Evolutionary conservation across 2,797 vertebrate species (phyloP).

Genomic region (Poecilia gillii): DNA sequence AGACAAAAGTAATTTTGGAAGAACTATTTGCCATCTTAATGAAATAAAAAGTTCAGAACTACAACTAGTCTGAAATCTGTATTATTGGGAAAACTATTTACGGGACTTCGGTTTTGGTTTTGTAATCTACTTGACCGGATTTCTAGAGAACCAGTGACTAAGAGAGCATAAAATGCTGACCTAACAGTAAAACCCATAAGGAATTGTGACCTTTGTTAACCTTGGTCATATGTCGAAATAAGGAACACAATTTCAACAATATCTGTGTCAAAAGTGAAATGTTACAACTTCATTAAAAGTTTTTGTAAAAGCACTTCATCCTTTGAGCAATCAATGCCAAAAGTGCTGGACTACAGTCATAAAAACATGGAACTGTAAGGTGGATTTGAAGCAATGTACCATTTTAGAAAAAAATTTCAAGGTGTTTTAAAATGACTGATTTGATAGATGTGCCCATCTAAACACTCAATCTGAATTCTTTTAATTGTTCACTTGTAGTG

Average conservation of each 20-base stretch:
- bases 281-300: background rate
- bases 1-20: background rate
- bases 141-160: slow-evolving; percentile 1
- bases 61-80: background rate
- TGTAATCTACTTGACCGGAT: background rate
- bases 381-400: background rate
- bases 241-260: slow-evolving; percentile 6
- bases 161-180: slow-evolving; percentile 12
- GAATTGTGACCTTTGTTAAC: background rate
- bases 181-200: slow-evolving; percentile 3
- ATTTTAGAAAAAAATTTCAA: background rate
- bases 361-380: background rate
- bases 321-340: background rate
- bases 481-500: background rate
- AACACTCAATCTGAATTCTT: background rate
- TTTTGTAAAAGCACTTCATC: slow-evolving; percentile 4
- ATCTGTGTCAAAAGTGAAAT: background rate
- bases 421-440: background rate
- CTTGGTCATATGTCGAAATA: background rate
- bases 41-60: background rate
- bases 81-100: background rate
- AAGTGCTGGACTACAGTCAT: background rate
- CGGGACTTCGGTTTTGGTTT: background rate
- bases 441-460: background rate
- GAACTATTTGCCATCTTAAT: background rate